Base-by-base conservation (phyloP, 1,140 invertebrate genomes). In the Ceratoteleas bidentatus region DNA sequence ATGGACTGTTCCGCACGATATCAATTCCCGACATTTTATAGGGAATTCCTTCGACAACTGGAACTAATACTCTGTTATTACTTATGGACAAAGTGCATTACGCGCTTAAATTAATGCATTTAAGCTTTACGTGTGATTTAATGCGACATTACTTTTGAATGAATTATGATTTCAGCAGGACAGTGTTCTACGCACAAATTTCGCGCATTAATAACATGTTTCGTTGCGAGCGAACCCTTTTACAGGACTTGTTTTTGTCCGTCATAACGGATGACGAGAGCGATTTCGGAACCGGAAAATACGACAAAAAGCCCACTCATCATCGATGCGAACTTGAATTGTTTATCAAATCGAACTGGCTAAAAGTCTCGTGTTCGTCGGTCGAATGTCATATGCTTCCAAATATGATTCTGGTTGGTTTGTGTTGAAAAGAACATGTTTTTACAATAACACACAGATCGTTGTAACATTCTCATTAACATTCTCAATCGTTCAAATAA, bases 41-140 rank as follows among this genome's bases (percentile, higher is more conserved):
- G 32, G 52, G 6, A 54, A 11, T 54, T 54, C 11, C 8, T 54
- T 54, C 52, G 10, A 54, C 33, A 54, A 54, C 52, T 33, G 54
- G 15, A 57, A 57, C 36, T 15, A 57, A 38, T 57, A 57, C 34
- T 15, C 43, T 3, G 43, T 61, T 47, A 61, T 61, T 47, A 61
- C 57, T 47, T 61, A 61, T 33, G 40, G 36, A 61, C 24, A 61
- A 61, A 61, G 11, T 47, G 57, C 43, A 61, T 61, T 47, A 61
- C 40, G 15, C 43, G 43, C 40, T 34, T 13, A 61, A 61, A 61
- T 61, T 45, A 61, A 47, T 14, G 43, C 33, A 47, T 40, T 61
- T 61, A 47, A 47, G 57, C 57, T 61, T 61, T 33, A 58, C 36
- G 33, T 52, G 60, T 62, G 60, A 62, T 62, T 62, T 62, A 62